phyloP scores from a whole-genome alignment of 2,888 invertebrate genomes.

The Parnassius orleans region DNA sequence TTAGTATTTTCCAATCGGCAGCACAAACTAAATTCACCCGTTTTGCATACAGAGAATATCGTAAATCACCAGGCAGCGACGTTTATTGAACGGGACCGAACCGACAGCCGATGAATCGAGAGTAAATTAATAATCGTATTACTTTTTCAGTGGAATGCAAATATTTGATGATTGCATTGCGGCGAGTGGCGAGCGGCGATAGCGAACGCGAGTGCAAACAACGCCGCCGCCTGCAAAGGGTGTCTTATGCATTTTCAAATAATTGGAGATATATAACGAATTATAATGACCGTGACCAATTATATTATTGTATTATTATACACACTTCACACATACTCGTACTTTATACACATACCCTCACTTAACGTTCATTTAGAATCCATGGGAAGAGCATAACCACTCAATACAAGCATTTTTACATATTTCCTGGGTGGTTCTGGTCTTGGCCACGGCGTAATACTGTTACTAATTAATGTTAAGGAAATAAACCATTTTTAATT shows the following conservation, averaged over 20 bases:
- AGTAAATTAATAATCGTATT: conserved; percentile 79
- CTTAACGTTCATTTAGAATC: too few species aligned
- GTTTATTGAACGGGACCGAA: conserved; percentile 59
- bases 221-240: conserved; percentile 8
- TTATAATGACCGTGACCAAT: neutral
- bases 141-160: conserved; percentile 77
- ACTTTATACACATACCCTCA: too few species aligned
- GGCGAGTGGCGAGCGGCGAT: conserved; percentile 57
- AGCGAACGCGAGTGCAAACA: conserved; percentile 36
- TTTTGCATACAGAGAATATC: conserved; percentile 65
- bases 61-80: conserved; percentile 44
- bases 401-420: too few species aligned
- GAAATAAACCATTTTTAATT: too few species aligned
- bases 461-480: too few species aligned
- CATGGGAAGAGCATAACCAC: too few species aligned
- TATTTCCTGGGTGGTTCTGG: too few species aligned
- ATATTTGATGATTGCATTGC: conserved; percentile 76
- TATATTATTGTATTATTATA: too few species aligned
- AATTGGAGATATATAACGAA: neutral
- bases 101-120: conserved; percentile 61
- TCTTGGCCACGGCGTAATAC: too few species aligned
- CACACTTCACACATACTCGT: too few species aligned
- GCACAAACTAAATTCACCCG: conserved; percentile 54
- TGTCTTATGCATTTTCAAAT: conserved; percentile 17
- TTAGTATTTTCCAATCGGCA: conserved; percentile 38